These are phyloP conservation scores for Ephydatia muelleri DNA, from an alignment of 37 sponge, comb jelly and placozoan genomes.

Conservation along the genomic window DNA sequence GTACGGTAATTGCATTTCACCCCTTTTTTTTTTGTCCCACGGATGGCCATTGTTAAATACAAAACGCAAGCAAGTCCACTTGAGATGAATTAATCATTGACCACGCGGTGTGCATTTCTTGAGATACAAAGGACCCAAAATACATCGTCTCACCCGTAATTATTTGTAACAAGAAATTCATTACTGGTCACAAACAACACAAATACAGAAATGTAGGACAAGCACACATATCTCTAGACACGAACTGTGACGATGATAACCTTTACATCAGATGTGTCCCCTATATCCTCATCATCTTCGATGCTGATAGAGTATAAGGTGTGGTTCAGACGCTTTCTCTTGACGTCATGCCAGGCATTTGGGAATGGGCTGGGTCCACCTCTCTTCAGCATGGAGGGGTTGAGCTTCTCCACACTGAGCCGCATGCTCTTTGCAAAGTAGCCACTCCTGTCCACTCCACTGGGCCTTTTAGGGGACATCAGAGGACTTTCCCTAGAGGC, in stretches of 20 bases:
- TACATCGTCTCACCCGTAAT: too few species aligned
- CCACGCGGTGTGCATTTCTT: too few species aligned
- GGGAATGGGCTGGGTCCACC: not conserved
- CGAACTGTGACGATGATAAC: not conserved
- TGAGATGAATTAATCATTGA: too few species aligned
- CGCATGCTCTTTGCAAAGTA: not conserved
- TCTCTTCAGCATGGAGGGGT: not conserved
- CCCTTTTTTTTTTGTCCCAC: too few species aligned
- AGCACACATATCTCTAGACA: not conserved
- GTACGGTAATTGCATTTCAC: too few species aligned
- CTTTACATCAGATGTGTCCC: not conserved
- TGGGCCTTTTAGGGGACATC: not conserved
- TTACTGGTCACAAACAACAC: not conserved
- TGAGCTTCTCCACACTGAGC: not conserved
- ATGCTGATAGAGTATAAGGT: slow-evolving; percentile 19
- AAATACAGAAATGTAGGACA: not conserved
- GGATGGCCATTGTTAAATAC: too few species aligned
- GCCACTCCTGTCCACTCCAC: too few species aligned
- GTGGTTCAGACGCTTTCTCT: slow-evolving; percentile 8
- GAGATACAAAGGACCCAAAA: too few species aligned
- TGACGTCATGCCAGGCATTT: not conserved
- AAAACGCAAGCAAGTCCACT: too few species aligned
- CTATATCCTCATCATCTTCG: not conserved
- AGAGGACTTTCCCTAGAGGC: not conserved
- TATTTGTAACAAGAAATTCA: too few species aligned